Conservation (phyloP, 1,140 invertebrate genomes). For the Carcinoscorpius rotundicauda region DNA sequence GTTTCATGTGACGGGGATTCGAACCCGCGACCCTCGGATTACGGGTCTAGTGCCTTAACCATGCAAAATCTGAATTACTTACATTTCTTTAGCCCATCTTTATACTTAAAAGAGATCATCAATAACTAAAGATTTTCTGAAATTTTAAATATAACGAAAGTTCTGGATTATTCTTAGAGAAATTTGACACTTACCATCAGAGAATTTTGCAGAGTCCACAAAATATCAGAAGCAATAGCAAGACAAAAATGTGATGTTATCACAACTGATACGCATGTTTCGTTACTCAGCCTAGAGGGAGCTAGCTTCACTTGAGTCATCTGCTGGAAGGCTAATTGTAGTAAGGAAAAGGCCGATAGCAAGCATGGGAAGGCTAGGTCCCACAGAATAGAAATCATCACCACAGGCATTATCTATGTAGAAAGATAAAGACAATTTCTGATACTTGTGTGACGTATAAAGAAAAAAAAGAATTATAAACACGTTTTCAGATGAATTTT, state of each 20-base stretch:
- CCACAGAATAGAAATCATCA: conserved; percentile 44
- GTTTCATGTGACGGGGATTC: too few relatives aligned
- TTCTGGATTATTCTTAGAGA: background rate
- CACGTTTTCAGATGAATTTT: background rate
- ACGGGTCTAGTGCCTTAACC: too few relatives aligned
- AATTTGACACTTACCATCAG: conserved; percentile 30
- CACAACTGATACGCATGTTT: conserved; percentile 42
- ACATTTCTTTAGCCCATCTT: too few relatives aligned
- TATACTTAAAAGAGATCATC: background rate
- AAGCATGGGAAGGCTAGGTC: conserved; percentile 48
- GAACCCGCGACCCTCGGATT: too few relatives aligned
- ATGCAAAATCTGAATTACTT: too few relatives aligned
- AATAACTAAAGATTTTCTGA: background rate
- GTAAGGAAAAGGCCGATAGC: conserved; percentile 45
- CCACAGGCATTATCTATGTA: conserved; percentile 42
- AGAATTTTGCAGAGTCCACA: conserved; percentile 38
- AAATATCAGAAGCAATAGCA: conserved; percentile 41
- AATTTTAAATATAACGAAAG: background rate
- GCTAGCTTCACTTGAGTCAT: conserved; percentile 45
- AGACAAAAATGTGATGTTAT: conserved; percentile 45
- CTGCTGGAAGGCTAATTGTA: conserved; percentile 46
- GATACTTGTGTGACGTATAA: too few relatives aligned
- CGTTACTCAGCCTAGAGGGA: conserved; percentile 39
- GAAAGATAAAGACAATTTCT: background rate
- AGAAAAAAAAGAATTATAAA: background rate